Evolutionary conservation across 2,888 invertebrate genomes (phyloP).

Genomic region (Cosmopolites sordidus): DNA sequence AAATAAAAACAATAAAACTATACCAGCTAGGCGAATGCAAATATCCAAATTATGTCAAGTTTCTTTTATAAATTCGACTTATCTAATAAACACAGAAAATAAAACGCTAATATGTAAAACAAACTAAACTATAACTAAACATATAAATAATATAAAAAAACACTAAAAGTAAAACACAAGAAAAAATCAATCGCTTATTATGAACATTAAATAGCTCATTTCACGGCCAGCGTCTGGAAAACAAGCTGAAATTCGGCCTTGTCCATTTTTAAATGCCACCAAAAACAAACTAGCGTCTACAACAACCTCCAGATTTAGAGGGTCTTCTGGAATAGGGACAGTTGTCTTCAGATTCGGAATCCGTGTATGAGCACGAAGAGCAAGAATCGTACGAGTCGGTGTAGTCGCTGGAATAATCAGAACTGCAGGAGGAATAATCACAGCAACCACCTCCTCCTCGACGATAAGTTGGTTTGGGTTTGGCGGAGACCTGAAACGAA

Average conservation of each 20-base stretch:
- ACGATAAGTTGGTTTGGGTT: slow-evolving; percentile 3
- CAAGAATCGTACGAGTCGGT: slow-evolving; percentile 9
- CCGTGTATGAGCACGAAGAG: slow-evolving; percentile 7
- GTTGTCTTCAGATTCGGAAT: slow-evolving; percentile 8
- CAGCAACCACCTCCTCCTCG: slow-evolving; percentile 9
- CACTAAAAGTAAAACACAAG: too few relatives aligned
- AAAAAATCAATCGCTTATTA: too few relatives aligned
- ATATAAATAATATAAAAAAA: too few relatives aligned
- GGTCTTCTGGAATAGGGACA: slow-evolving; percentile 6
- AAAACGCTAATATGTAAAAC: too few relatives aligned
- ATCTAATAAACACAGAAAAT: too few relatives aligned
- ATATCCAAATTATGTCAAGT: too few relatives aligned
- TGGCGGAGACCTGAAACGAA: too few relatives aligned
- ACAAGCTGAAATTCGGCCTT: neutral
- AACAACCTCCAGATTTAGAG: slow-evolving; percentile 11
- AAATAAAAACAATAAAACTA: too few relatives aligned
- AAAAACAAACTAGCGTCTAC: slow-evolving; percentile 11
- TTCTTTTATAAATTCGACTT: too few relatives aligned
- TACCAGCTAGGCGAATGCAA: too few relatives aligned
- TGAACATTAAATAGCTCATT: too few relatives aligned
- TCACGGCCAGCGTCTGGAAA: slow-evolving; percentile 7
- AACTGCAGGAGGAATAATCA: slow-evolving; percentile 9
- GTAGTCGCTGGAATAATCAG: slow-evolving; percentile 12
- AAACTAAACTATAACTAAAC: too few relatives aligned
- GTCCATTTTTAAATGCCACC: slow-evolving; percentile 14